Conservation (phyloP, 2,113 vertebrate species). For the Xenus cinereus region DNA sequence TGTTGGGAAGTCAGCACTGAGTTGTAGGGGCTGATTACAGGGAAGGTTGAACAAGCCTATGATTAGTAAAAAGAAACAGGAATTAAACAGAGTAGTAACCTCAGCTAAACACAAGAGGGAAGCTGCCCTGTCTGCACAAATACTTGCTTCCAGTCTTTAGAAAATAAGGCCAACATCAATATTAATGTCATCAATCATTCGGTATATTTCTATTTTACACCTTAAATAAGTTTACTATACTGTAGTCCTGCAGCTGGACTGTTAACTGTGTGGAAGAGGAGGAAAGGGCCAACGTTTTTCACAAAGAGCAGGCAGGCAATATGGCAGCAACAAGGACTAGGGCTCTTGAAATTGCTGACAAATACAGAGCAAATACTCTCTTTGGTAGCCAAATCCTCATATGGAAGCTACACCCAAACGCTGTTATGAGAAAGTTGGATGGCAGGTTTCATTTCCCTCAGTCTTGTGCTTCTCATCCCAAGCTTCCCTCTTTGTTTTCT, state of each 20-base stretch:
- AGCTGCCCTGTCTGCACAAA: neutral
- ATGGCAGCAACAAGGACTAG: neutral
- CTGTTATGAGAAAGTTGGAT: neutral
- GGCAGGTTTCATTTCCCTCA: neutral
- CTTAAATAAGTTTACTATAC: neutral
- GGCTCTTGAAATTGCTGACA: neutral
- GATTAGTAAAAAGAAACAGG: neutral
- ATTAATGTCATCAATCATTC: neutral
- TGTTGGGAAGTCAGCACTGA: neutral
- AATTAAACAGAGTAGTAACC: neutral
- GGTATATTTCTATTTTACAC: neutral
- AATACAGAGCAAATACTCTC: neutral
- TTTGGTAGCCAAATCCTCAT: neutral
- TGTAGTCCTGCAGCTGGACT: accelerated
- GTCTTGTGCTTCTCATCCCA: neutral
- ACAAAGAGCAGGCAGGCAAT: neutral
- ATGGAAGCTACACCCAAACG: neutral
- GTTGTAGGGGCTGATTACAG: neutral
- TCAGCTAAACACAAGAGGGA: neutral
- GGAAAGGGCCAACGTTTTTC: neutral
- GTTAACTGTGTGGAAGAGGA: neutral
- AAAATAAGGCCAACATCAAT: neutral
- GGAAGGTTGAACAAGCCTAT: neutral
- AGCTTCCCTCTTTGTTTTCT: neutral
- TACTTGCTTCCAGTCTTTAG: neutral